Evolutionary conservation across 2,113 vertebrate species (phyloP).

Genomic region (Cisticola juncidis): DNA sequence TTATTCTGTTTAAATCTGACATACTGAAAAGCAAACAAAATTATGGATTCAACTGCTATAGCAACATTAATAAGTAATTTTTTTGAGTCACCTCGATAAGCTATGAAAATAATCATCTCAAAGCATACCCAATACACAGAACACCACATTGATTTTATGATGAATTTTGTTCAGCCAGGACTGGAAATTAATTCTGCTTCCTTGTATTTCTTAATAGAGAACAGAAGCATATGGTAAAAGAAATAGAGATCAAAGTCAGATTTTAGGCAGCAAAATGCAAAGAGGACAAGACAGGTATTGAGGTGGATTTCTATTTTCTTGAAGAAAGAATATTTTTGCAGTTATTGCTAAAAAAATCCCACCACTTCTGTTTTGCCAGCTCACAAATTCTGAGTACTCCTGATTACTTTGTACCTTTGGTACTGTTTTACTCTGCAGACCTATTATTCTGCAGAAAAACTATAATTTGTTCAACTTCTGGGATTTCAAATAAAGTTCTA

Average conservation of each 20-base stretch:
- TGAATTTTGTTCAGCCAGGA: neutral
- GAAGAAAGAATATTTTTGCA: neutral
- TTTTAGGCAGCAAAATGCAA: neutral
- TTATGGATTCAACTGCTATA: neutral
- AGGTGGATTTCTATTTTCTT: neutral
- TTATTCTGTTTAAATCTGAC: constrained; percentile 21
- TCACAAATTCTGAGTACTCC: neutral
- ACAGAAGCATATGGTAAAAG: neutral
- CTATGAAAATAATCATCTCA: neutral
- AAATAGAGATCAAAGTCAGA: neutral
- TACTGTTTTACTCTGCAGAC: neutral
- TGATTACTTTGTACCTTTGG: neutral
- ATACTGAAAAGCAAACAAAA: neutral
- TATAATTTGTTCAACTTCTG: neutral
- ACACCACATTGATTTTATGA: neutral
- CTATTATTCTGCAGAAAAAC: neutral
- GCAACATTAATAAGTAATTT: neutral
- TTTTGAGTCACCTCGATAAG: neutral
- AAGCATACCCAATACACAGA: neutral
- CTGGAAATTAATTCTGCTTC: neutral
- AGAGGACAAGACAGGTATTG: neutral
- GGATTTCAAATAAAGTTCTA: neutral
- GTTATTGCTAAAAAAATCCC: neutral
- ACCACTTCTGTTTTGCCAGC: neutral
- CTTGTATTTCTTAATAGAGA: neutral